Evolutionary conservation across 2,113 vertebrate genomes (phyloP).

Genomic region (Leucoraja erinaceus): DNA sequence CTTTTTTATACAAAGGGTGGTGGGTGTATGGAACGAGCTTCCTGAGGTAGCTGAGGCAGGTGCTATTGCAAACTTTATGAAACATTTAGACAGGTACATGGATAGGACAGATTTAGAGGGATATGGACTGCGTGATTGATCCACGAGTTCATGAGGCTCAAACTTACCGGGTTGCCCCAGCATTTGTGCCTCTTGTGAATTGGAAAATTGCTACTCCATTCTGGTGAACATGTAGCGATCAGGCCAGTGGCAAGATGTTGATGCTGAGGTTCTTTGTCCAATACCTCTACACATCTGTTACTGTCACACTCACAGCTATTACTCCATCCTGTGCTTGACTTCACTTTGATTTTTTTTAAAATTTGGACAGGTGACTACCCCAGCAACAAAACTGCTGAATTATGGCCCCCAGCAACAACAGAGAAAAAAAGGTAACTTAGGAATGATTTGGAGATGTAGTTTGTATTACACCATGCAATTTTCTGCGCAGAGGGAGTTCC

Average conservation of each 20-base stretch:
- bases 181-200: not conserved
- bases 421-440: not conserved
- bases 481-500: slow-evolving; percentile 21
- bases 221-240: not conserved
- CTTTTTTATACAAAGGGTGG: too few species aligned
- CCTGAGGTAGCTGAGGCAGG: too few species aligned
- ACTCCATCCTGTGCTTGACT: not conserved
- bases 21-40: too few species aligned
- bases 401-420: not conserved
- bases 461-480: slow-evolving; percentile 14
- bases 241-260: not conserved
- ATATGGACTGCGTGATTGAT: not conserved
- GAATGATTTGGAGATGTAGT: not conserved
- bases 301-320: not conserved
- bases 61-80: too few species aligned
- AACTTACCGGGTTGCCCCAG: not conserved
- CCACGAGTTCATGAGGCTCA: not conserved
- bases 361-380: not conserved
- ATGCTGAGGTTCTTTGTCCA: not conserved
- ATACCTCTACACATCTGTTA: not conserved
- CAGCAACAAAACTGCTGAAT: not conserved
- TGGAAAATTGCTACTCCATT: not conserved
- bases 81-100: too few species aligned
- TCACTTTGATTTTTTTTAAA: not conserved
- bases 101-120: too few species aligned